Base-by-base conservation (phyloP, 1,140 invertebrate genomes). In the Galendromus occidentalis region DNA sequence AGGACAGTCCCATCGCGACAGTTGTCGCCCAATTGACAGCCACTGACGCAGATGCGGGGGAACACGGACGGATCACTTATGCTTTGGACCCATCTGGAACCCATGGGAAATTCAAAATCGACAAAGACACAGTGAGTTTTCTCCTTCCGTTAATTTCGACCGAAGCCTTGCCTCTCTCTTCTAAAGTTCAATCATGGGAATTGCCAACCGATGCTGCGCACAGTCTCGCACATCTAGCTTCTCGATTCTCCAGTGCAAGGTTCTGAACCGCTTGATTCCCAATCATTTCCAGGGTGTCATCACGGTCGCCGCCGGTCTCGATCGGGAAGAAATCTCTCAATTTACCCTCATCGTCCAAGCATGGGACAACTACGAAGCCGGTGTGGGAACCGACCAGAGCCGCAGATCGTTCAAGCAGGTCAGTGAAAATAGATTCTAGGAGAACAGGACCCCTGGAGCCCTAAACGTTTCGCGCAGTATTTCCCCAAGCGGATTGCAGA, bases 361-460 rank as follows among this genome's bases (percentile, higher is more conserved):
- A 1, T 91, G 88, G 86, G 91, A 94, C 74, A 93, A 93, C 76
- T 92, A 91, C 75, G 87, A 91, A 72, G 91, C 87, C 75, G 88
- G 89, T 1, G 90, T 88, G 73, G 80, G 85, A n/a, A 84, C 83
- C 65, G 88, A 87, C 4, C 88, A 93, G 74, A 91, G 87, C 71
- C 79, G 90, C 65, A 91, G 91, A 75, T 86, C 88, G 17, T 92
- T 92, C 72, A 91, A 91, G 76, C 88, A 91, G 75, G 83, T 92
- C 42, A 82, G 84, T 86, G 88, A 4, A 4, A 39, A n/a, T n/a
- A n/a, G n/a, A n/a, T n/a, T n/a, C n/a, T n/a, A n/a, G n/a, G n/a
- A n/a, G n/a, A n/a, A n/a, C n/a, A n/a, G n/a, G n/a, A n/a, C n/a
- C n/a, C n/a, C n/a, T n/a, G n/a, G n/a, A n/a, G n/a, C n/a, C n/a